Evolutionary conservation across 2,888 invertebrate species (phyloP), one percentile per base, ranked within the genome.

Genomic region (Entomobrya proxima): DNA sequence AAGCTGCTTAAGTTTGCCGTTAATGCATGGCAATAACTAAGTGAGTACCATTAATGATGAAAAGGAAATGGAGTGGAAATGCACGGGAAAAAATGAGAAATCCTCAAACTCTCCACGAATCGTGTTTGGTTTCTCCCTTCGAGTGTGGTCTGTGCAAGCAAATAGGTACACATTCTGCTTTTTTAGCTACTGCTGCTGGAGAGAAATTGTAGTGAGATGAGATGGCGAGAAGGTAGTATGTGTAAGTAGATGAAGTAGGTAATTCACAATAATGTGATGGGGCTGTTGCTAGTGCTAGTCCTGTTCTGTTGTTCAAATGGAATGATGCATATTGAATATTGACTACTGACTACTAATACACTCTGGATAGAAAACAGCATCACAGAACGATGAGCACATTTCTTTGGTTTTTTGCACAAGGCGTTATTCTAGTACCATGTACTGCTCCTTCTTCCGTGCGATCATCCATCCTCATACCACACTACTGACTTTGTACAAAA

Each of bases 1-100:
- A 69, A 61, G 61, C 27, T 44, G 44, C 30, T 69, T 44, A 24
- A 69, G 44, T 69, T 40, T 24, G 11, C 55, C 44, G 24, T 47
- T 69, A 69, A 69, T 44, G 69, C 24, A 32, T n/a, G 44, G 69
- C 44, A 69, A 69, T 69, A 69, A 69, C 69, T 67, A 77, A 40
- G 40, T 47, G 18, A 50, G 67, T 50, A 15, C 47, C 78, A 67
- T 47, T 67, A 67, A 79, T 67, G 78, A 79, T 58, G 77, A 79
- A 67, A 67, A 35, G 78, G 78, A 79, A 67, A 79, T 79, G 78
- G 67, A 64, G 78, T 79, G 78, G 64, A 79, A 79, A 79, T 52
- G 50, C 50, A 32, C n/a, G 35, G 18, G 47, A 69, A 69, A 69
- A 55, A 69, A 69, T 69, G 69, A 69, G 69, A 69, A 40, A 44